phyloP scores from a whole-genome alignment of 2,888 invertebrate genomes.

The Cryptus armator region DNA sequence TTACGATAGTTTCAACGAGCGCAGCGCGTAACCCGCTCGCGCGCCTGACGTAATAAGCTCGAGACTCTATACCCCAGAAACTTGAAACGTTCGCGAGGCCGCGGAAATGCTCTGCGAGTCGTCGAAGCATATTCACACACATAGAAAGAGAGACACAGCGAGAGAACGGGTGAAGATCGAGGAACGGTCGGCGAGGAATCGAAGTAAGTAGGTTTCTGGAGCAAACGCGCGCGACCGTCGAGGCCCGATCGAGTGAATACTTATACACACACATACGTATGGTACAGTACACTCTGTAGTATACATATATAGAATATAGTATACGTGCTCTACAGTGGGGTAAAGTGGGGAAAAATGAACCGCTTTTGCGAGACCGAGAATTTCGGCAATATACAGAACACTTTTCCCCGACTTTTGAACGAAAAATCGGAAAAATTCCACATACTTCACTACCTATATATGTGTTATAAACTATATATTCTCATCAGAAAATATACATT shows the following conservation, averaged over 20 bases:
- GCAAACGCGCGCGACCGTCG: constrained; percentile 67
- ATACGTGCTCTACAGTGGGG: constrained; percentile 30
- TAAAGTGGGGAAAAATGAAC: too few relatives aligned
- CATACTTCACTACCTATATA: too few relatives aligned
- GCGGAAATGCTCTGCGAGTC: constrained; percentile 55
- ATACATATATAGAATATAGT: constrained; percentile 62
- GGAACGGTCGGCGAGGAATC: constrained; percentile 63
- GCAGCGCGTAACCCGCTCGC: constrained; percentile 49
- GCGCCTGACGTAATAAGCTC: constrained; percentile 62
- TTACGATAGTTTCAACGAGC: constrained; percentile 35
- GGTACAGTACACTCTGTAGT: constrained; percentile 14
- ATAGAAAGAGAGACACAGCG: constrained; percentile 4
- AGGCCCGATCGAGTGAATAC: constrained; percentile 61
- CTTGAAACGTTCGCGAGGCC: constrained; percentile 65
- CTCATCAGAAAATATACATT: too few relatives aligned
- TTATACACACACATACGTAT: not conserved
- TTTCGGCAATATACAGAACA: too few relatives aligned
- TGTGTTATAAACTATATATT: too few relatives aligned
- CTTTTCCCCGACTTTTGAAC: too few relatives aligned
- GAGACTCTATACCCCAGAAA: constrained; percentile 69
- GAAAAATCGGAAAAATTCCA: too few relatives aligned
- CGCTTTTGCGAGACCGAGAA: too few relatives aligned
- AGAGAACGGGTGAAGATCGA: constrained; percentile 57
- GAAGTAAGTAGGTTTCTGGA: constrained; percentile 83
- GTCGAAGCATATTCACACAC: constrained; percentile 7